Evolutionary conservation across 2,797 vertebrate species (phyloP).

Genomic region (Molossus molossus): DNA sequence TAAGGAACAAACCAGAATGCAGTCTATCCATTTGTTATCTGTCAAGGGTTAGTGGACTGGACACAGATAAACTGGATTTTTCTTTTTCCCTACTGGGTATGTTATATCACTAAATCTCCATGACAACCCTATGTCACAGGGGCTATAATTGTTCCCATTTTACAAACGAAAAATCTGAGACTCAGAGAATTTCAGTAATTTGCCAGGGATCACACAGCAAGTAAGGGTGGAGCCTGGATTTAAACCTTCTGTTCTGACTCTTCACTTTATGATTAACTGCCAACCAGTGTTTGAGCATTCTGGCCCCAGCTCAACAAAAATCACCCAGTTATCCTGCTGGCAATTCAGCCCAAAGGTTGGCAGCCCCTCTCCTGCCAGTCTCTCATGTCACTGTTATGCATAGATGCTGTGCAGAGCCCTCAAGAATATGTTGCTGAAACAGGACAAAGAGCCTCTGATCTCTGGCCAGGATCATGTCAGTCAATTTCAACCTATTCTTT

Average conservation of each 20-base stretch:
- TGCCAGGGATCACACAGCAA: slow-evolving; percentile 22
- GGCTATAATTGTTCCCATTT: slow-evolving; percentile 67
- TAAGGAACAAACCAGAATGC: slow-evolving; percentile 31
- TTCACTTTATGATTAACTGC: slow-evolving; percentile 47
- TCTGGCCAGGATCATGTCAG: not conserved
- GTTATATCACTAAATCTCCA: slow-evolving; percentile 44
- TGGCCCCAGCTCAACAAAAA: not conserved
- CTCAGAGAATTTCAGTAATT: slow-evolving; percentile 40
- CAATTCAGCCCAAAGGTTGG: not conserved
- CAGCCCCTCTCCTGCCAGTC: not conserved
- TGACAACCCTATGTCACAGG: slow-evolving; percentile 50
- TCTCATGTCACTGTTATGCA: not conserved
- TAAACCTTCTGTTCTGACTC: not conserved
- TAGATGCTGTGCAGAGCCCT: not conserved
- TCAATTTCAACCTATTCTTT: not conserved
- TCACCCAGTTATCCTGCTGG: not conserved
- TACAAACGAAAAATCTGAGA: slow-evolving; percentile 54
- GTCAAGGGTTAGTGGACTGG: not conserved
- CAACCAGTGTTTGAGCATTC: not conserved
- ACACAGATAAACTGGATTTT: not conserved
- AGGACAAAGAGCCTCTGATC: not conserved
- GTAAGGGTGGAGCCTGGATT: not conserved
- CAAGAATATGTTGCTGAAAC: not conserved
- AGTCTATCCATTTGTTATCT: slow-evolving; percentile 20
- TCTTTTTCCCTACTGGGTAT: slow-evolving; percentile 41